A percentile compares a stretch with the other conserved stretches of the same genome.
Evolutionary conservation across 2,797 vertebrate genomes (phyloP).

Genomic region (Garrulus glandarius): DNA sequence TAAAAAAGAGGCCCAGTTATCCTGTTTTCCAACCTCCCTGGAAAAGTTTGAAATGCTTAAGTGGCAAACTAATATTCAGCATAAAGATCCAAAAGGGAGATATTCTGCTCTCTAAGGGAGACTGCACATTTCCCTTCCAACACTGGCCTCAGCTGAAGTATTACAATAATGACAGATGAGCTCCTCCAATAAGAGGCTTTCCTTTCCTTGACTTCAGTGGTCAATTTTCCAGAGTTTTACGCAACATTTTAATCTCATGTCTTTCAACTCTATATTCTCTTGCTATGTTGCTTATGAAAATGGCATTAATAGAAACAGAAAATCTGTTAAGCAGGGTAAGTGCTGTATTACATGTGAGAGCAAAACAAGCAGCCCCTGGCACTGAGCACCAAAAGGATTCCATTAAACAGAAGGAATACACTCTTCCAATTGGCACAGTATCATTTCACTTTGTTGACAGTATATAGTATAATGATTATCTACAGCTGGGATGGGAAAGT

Average conservation of each 20-base stretch:
- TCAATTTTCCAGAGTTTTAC: conserved; percentile 49
- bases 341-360: conserved; percentile 8
- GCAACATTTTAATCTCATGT: conserved; percentile 53
- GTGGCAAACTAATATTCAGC: conserved; percentile 27
- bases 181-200: conserved; percentile 63
- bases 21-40: not conserved
- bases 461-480: conserved; percentile 43
- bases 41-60: conserved; percentile 30
- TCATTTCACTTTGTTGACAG: conserved; percentile 48
- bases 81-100: conserved; percentile 27
- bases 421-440: conserved; percentile 42
- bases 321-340: conserved; percentile 47
- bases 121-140: conserved; percentile 27
- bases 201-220: conserved; percentile 51
- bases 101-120: not conserved
- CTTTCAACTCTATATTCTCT: conserved; percentile 46
- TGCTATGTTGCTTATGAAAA: conserved; percentile 57
- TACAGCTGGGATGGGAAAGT: conserved; percentile 24
- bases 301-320: conserved; percentile 47
- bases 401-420: conserved; percentile 63
- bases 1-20: not conserved
- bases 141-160: conserved; percentile 22
- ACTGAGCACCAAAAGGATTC: conserved; percentile 46
- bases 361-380: conserved; percentile 51
- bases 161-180: conserved; percentile 53